A percentile compares a stretch with the other conserved stretches of the same genome.
phyloP scores from a whole-genome alignment of 2,888 invertebrate species.

The Trilocha varians region DNA sequence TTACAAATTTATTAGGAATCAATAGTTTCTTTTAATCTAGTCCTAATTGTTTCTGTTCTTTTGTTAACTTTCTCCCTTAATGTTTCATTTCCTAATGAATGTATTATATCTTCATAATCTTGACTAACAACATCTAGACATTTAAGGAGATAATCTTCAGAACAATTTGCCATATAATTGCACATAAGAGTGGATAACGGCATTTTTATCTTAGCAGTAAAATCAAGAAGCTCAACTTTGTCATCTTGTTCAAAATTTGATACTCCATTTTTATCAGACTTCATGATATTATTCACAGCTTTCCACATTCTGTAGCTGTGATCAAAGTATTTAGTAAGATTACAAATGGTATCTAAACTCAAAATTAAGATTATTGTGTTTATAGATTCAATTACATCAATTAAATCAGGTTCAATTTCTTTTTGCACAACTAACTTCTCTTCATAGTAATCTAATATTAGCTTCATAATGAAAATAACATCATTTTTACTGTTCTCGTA shows the following conservation, averaged over 20 bases:
- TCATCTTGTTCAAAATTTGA: constrained; percentile 40
- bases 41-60: constrained; percentile 36
- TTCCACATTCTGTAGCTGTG: constrained; percentile 51
- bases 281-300: constrained; percentile 29
- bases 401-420: constrained; percentile 49
- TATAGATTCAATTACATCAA: constrained; percentile 48
- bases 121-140: constrained; percentile 34
- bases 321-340: constrained; percentile 39
- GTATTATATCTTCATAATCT: constrained; percentile 42
- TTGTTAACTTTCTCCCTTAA: constrained; percentile 29
- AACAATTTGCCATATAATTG: constrained; percentile 43
- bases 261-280: constrained; percentile 31
- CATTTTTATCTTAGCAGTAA: constrained; percentile 38
- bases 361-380: constrained; percentile 37
- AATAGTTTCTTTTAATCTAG: constrained; percentile 40
- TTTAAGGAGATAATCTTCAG: constrained; percentile 32
- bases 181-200: constrained; percentile 39
- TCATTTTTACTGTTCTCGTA: constrained; percentile 32
- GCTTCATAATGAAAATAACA: constrained; percentile 35
- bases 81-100: constrained; percentile 28
- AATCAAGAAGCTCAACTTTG: constrained; percentile 34
- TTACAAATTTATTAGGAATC: constrained; percentile 29
- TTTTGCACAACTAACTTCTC: constrained; percentile 43
- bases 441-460: constrained; percentile 47
- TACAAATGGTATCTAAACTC: constrained; percentile 29